phyloP scores from a whole-genome alignment of 2,113 vertebrate genomes.

The Atrichornis clamosus region DNA sequence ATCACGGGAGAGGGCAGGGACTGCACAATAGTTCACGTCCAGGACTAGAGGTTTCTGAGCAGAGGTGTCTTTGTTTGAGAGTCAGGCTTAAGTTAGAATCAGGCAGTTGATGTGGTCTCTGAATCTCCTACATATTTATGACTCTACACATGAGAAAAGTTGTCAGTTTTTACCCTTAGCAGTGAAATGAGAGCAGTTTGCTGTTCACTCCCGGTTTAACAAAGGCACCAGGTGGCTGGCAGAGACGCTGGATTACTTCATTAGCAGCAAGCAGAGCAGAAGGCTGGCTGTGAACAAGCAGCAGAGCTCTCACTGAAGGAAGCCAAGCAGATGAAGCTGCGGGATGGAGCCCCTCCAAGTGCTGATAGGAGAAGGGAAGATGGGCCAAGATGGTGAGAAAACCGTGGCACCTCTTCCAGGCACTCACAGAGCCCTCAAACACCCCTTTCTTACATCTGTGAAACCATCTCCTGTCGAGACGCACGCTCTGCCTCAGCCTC shows the following conservation, averaged over 20 bases:
- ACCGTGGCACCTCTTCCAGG: neutral
- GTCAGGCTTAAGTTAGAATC: neutral
- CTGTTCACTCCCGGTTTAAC: neutral
- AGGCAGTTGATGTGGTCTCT: neutral
- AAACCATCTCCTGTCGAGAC: neutral
- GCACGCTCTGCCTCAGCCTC: neutral
- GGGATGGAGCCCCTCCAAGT: slow-evolving; percentile 36
- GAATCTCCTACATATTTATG: slow-evolving; percentile 10
- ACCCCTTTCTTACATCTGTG: neutral
- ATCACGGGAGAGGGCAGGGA: fast-evolving
- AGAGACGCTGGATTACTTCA: neutral
- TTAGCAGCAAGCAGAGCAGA: slow-evolving; percentile 51
- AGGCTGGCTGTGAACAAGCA: slow-evolving; percentile 23
- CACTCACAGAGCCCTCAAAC: neutral
- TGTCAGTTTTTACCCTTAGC: neutral
- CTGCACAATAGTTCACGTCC: too few relatives aligned
- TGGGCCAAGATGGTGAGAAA: neutral
- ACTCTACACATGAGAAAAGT: neutral
- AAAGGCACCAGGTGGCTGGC: slow-evolving; percentile 50
- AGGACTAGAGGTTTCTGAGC: neutral
- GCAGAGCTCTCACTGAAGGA: neutral
- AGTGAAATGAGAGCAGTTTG: neutral
- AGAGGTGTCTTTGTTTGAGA: neutral
- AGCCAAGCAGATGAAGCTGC: slow-evolving; percentile 34
- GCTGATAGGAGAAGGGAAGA: slow-evolving; percentile 18